Percentiles rank a stretch among this genome's conserved stretches.
Evolutionary conservation across 1,140 invertebrate genomes (phyloP).

Genomic region (Papilio machaon): DNA sequence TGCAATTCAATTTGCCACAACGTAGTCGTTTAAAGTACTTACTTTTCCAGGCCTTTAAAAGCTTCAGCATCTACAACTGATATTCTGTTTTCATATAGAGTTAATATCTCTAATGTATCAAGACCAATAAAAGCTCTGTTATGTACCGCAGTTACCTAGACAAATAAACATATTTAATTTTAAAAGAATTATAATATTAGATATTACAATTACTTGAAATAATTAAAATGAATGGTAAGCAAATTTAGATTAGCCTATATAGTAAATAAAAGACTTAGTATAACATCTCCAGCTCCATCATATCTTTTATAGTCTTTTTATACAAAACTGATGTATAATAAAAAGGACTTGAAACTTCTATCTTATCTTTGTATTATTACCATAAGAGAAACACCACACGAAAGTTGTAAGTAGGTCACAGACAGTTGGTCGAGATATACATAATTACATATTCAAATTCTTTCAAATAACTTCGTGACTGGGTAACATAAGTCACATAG

Average conservation of each 20-base stretch:
- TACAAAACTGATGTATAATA: no score
- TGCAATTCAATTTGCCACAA: conserved; percentile 10
- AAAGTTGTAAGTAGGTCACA: conserved; percentile 9
- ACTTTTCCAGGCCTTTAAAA: conserved; percentile 93
- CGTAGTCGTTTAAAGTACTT: conserved; percentile 58
- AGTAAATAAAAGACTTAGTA: no score
- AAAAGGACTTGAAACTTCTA: no score
- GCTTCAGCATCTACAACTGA: conserved; percentile 89
- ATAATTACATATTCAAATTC: conserved; percentile 17
- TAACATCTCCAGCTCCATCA: no score
- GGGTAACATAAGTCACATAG: conserved; percentile 27
- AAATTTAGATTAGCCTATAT: no score
- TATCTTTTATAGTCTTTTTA: no score
- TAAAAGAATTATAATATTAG: not conserved
- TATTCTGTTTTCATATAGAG: conserved; percentile 94
- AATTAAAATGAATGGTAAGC: no score
- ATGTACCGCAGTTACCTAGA: conserved; percentile 84
- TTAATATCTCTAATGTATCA: conserved; percentile 92
- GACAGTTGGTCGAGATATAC: conserved; percentile 9
- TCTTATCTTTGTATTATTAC: not conserved
- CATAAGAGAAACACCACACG: not conserved
- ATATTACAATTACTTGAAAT: no score
- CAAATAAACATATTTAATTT: conserved; percentile 26
- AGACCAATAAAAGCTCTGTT: conserved; percentile 91
- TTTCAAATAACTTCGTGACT: conserved; percentile 36